Conservation (phyloP, 2,113 vertebrate genomes). For the Psammodynastes pulverulentus region DNA sequence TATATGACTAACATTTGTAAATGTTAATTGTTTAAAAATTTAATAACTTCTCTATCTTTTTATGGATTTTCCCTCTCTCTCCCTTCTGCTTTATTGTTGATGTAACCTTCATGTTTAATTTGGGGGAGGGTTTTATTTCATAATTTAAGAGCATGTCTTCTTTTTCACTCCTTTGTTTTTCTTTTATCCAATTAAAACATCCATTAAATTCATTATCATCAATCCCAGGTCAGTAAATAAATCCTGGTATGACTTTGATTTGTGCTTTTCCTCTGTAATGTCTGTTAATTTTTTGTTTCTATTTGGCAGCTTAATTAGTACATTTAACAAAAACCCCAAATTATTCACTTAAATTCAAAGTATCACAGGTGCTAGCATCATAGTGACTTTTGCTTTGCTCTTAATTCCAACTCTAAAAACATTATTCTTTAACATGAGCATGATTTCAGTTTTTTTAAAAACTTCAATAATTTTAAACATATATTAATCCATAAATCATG, state of each 20-base stretch:
- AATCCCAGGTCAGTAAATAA: not conserved
- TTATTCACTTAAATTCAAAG: not conserved
- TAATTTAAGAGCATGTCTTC: not conserved
- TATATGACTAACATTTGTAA: not conserved
- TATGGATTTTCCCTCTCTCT: not conserved
- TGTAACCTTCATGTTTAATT: not conserved
- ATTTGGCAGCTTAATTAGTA: not conserved
- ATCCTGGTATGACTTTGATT: not conserved
- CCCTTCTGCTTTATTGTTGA: not conserved
- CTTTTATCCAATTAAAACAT: not conserved
- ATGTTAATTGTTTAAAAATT: not conserved
- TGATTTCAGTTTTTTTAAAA: not conserved
- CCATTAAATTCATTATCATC: not conserved
- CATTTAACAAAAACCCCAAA: not conserved
- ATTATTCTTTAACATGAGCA: not conserved
- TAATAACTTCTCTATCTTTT: not conserved
- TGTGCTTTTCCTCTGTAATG: not conserved
- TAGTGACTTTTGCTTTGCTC: not conserved
- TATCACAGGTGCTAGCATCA: not conserved
- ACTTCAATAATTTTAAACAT: not conserved
- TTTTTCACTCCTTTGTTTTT: not conserved
- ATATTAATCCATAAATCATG: not conserved
- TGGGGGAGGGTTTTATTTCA: not conserved
- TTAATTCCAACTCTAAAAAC: not conserved
- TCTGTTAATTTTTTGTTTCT: not conserved